Percentiles rank a stretch among this genome's conserved stretches.
Evolutionary conservation across 2,113 vertebrate genomes (phyloP).

Genomic region (Platysteira castanea): DNA sequence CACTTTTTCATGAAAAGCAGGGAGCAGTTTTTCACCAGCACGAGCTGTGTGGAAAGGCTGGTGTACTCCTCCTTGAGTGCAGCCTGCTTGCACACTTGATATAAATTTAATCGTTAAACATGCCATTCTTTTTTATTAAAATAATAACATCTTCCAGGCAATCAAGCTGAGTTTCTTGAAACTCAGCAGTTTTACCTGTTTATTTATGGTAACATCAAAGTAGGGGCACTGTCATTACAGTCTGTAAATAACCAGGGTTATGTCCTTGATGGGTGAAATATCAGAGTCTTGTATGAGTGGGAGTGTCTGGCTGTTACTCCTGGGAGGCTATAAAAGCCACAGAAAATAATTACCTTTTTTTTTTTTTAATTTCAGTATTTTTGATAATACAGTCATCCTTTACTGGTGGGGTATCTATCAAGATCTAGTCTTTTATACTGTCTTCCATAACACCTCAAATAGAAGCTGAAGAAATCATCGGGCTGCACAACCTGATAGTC

Average conservation of each 20-base stretch:
- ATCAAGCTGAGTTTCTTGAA: conserved; percentile 64
- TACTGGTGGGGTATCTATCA: not conserved
- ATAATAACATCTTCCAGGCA: conserved; percentile 72
- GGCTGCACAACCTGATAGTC: not conserved
- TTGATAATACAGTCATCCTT: conserved; percentile 16
- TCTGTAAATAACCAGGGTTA: conserved; percentile 81
- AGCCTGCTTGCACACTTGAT: not conserved
- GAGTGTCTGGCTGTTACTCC: conserved; percentile 65
- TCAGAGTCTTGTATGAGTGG: conserved; percentile 40
- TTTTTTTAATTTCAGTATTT: not conserved
- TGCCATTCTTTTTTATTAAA: conserved; percentile 76
- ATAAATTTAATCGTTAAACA: conserved; percentile 64
- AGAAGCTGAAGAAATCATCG: not conserved
- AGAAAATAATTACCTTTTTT: conserved; percentile 59
- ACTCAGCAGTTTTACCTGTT: conserved; percentile 76
- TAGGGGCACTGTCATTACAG: conserved; percentile 81
- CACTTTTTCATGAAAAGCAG: not conserved
- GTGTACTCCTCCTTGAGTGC: not conserved
- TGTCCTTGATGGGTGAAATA: conserved; percentile 85
- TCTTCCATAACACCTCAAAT: not conserved
- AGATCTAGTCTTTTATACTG: not conserved
- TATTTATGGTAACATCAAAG: conserved; percentile 85
- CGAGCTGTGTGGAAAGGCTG: not conserved
- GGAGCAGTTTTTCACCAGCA: not conserved
- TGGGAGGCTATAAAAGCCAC: conserved; percentile 67